Conservation (phyloP, 2,797 vertebrate genomes). For the Falco columbarius region DNA sequence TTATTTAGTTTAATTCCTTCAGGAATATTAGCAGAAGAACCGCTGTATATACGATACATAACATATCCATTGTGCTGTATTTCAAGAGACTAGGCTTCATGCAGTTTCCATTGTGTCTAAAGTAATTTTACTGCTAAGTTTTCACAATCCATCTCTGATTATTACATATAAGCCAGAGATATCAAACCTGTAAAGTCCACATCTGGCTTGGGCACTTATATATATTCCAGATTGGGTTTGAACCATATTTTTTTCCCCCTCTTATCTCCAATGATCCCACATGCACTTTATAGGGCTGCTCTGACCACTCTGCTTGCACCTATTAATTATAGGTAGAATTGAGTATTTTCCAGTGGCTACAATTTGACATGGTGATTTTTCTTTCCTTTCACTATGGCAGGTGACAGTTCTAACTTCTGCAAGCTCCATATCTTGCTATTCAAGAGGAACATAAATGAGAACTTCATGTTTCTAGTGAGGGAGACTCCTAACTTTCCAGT, state of each 20-base stretch:
- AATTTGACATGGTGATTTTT: not conserved
- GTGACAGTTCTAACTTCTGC: not conserved
- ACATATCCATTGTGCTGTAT: not conserved
- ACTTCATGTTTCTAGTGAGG: not conserved
- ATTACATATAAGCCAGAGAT: not conserved
- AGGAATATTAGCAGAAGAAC: not conserved
- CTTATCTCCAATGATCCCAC: not conserved
- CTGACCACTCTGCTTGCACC: not conserved
- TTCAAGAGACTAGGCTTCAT: not conserved
- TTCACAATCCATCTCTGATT: not conserved
- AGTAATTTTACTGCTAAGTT: not conserved
- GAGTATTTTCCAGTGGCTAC: not conserved
- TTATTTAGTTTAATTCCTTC: not conserved
- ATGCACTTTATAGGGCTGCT: not conserved
- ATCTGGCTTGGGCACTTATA: not conserved
- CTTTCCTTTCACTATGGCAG: not conserved
- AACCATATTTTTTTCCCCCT: not conserved
- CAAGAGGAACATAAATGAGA: not conserved
- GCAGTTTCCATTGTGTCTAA: not conserved
- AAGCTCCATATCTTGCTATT: not conserved
- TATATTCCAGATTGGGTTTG: not conserved
- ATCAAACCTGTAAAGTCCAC: not conserved
- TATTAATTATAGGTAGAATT: not conserved
- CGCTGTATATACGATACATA: not conserved
- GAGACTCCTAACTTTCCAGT: not conserved